Evolutionary conservation across 1,140 invertebrate species (phyloP).

Genomic region (Pectinophora gossypiella): DNA sequence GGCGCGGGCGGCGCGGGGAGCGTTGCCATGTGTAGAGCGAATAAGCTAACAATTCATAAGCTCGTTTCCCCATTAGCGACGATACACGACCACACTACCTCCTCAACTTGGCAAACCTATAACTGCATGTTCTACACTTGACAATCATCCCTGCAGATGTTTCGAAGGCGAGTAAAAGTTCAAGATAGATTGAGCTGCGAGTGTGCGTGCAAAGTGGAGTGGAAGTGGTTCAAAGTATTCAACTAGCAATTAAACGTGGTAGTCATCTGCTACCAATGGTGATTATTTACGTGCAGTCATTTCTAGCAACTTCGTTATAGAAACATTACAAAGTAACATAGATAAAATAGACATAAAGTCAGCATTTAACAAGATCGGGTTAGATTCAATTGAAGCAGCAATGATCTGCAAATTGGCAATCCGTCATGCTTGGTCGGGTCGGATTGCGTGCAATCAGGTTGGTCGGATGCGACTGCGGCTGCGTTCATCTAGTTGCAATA

Average conservation of each 20-base stretch:
- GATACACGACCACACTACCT: conserved; percentile 24
- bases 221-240: neutral
- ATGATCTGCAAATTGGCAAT: conserved; percentile 34
- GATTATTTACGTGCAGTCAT: no score
- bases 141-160: conserved; percentile 45
- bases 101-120: conserved; percentile 38
- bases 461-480: conserved; percentile 11
- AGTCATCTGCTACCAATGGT: neutral
- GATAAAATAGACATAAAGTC: no score
- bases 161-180: conserved; percentile 34
- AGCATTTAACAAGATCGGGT: neutral
- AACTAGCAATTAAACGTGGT: neutral
- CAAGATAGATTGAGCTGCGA: conserved; percentile 21
- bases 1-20: conserved; percentile 37
- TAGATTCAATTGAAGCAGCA: conserved; percentile 17
- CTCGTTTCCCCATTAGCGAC: conserved; percentile 33
- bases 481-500: conserved; percentile 15
- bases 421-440: conserved; percentile 26
- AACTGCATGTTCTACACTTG: conserved; percentile 34
- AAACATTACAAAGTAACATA: no score
- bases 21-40: conserved; percentile 30
- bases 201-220: neutral
- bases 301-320: no score
- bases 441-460: conserved; percentile 28
- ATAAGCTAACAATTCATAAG: conserved; percentile 41